Evolutionary conservation across 2,888 invertebrate species (phyloP).

Genomic region (Eristalis pertinax): DNA sequence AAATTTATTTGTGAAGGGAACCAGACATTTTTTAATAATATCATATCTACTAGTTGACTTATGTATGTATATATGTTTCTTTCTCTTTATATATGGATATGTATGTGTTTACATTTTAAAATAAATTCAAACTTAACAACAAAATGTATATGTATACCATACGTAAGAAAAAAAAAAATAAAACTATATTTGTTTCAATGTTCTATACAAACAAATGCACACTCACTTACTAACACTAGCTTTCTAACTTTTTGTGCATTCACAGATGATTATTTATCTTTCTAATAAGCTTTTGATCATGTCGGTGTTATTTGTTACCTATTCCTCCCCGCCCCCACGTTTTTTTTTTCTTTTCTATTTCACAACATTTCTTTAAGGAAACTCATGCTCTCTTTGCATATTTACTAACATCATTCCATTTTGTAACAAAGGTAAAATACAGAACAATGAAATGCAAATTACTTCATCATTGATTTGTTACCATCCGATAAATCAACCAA

Average conservation of each 20-base stretch:
- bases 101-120: conserved; percentile 41
- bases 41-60: conserved; percentile 1
- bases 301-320: conserved; percentile 51
- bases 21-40: conserved; percentile 31
- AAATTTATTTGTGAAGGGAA: conserved; percentile 34
- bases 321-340: background rate
- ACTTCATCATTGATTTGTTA: background rate
- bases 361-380: background rate
- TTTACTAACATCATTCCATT: background rate
- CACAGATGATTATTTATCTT: conserved; percentile 32
- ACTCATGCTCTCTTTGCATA: background rate
- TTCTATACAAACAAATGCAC: conserved; percentile 6
- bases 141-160: conserved; percentile 22
- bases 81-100: conserved; percentile 30
- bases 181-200: conserved; percentile 35
- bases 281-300: conserved; percentile 55
- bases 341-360: background rate
- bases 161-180: background rate
- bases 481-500: conserved; percentile 24
- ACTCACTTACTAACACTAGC: conserved; percentile 48
- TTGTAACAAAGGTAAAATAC: background rate
- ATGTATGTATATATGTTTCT: conserved; percentile 58
- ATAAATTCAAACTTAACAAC: conserved; percentile 37
- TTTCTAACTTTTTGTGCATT: conserved; percentile 46
- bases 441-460: background rate